phyloP scores from a whole-genome alignment of 2,113 vertebrate genomes.

The Promerops cafer region DNA sequence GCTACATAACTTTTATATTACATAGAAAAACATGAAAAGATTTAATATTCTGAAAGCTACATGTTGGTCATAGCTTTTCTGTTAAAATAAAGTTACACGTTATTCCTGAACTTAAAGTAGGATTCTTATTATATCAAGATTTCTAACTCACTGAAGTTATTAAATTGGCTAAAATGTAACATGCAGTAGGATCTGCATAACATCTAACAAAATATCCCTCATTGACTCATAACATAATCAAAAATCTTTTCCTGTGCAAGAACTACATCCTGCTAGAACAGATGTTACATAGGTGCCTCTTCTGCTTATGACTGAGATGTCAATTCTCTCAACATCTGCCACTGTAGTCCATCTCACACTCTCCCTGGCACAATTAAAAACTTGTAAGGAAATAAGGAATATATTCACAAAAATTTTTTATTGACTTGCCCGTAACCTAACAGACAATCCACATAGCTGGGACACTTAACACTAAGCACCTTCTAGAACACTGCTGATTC shows the following conservation, averaged over 20 bases:
- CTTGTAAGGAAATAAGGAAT: background rate
- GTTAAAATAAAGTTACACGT: background rate
- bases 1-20: background rate
- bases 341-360: background rate
- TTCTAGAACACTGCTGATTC: background rate
- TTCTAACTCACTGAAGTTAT: background rate
- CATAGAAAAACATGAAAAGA: background rate
- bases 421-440: background rate
- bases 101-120: background rate
- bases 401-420: background rate
- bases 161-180: background rate
- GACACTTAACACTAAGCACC: background rate
- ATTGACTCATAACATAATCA: background rate
- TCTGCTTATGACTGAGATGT: background rate
- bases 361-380: background rate
- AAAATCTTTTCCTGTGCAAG: background rate
- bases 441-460: background rate
- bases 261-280: background rate
- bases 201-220: background rate
- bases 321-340: background rate
- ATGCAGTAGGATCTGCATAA: background rate
- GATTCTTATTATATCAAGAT: background rate
- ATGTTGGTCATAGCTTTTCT: background rate
- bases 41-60: slow-evolving; percentile 27
- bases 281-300: background rate